Conservation (phyloP, 2,113 vertebrate species). For the Sarotherodon lohbergeri region DNA sequence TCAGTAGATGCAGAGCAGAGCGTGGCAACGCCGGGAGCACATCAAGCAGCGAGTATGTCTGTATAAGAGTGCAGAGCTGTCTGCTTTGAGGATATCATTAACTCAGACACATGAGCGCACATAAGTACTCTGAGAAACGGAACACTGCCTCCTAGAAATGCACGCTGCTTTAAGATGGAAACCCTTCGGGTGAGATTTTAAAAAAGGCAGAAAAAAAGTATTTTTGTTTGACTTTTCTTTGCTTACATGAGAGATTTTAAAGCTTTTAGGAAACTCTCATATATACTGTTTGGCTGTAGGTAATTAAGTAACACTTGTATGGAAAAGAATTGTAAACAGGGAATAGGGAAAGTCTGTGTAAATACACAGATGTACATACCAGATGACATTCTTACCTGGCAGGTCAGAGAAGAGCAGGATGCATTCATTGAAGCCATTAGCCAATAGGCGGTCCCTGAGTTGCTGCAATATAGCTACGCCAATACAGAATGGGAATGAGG, state of each 20-base stretch:
- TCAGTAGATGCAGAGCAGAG: neutral
- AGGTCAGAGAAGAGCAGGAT: conserved; percentile 98
- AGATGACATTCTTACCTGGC: conserved; percentile 77
- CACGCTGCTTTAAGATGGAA: neutral
- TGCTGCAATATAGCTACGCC: conserved; percentile 96
- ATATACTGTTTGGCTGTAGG: neutral
- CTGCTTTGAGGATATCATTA: conserved; percentile 26
- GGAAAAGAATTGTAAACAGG: neutral
- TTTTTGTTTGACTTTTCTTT: neutral
- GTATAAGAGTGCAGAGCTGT: neutral
- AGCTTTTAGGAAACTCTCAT: neutral
- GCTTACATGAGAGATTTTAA: neutral
- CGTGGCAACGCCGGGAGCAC: neutral
- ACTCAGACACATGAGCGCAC: neutral
- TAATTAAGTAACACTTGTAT: neutral
- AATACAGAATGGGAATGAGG: conserved; percentile 96
- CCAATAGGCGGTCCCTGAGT: conserved; percentile 88
- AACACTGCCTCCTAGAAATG: neutral
- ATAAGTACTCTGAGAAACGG: neutral
- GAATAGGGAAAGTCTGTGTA: neutral
- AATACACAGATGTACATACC: neutral
- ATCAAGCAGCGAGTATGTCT: neutral
- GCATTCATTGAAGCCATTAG: conserved; percentile 98
- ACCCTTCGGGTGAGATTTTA: neutral
- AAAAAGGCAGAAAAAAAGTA: neutral